Evolutionary conservation across 2,888 invertebrate species (phyloP), one percentile per base, ranked within the genome.

Genomic region (Eucera pruinosa): DNA sequence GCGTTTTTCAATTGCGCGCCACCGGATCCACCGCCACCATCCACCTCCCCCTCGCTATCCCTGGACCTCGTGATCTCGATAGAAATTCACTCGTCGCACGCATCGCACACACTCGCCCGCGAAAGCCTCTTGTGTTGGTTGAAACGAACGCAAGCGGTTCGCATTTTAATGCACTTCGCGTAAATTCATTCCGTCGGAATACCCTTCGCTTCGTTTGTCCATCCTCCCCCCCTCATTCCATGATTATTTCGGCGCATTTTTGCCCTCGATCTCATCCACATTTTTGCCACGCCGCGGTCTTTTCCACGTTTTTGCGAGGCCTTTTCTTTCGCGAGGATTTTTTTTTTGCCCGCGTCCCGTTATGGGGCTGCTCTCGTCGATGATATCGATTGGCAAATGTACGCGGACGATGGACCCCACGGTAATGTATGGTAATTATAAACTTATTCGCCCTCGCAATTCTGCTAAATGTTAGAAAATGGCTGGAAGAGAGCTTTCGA

Each of bases 161-260:
- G 84, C 71, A 84, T 85, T 87, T 87, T 85, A 84, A 87, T 85
- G 81, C 81, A 82, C 82, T 82, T 81, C 74, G 80, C 70, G 81
- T 75, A 81, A 87, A 87, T 85, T 84, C 82, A 79, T 86, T 85
- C 76, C 66, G 60, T 57, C 60, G 54, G 71, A 81, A 84, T 78
- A 84, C 82, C 79, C 75, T 72, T 68, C 82, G 66, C 23, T 36
- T 48, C 57, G 61, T 52, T 71, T 50, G 47, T 15, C 73, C 23
- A 9, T 20, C 41, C 52, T 41, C 25, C n/a, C n/a, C n/a, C n/a
- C n/a, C n/a, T n/a, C n/a, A n/a, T n/a, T n/a, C n/a, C n/a, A n/a
- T n/a, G 36, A 7, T 57, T 36, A 39, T 45, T 39, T 18, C n/a
- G 25, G 18, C 5, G 41, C 41, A 15, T 15, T 41, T 15, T 41